Base-by-base conservation (phyloP, 1,140 invertebrate genomes). In the Ephestia elutella region DNA sequence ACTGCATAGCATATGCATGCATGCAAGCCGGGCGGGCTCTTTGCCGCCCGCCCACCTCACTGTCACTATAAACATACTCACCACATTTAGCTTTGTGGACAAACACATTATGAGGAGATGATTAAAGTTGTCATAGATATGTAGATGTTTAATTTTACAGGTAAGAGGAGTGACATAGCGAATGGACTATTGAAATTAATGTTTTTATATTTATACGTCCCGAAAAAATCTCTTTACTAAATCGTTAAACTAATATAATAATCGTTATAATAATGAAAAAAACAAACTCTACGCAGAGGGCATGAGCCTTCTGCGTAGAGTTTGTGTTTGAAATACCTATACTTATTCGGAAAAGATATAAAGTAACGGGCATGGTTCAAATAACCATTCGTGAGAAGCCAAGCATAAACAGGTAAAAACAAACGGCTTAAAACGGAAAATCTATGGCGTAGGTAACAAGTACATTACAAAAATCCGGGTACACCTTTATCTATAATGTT, bases 21-120 rank as follows among this genome's bases (percentile, higher is more conserved):
- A 44, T 80, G 76, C 78, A 72, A 66, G 72, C 71, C 69, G n/a
- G n/a, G n/a, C n/a, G n/a, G n/a, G n/a, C 38, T 13, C 38, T 9
- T 35, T 13, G 1, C 38, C 38, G 38, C 38, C 38, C n/a, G 2
- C 38, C 38, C 30, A 32, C 11, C 38, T 44, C 13, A 44, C 13
- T 44, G 38, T 44, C 38, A 44, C 38, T 44, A 44, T 44, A 44
- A 44, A 44, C 38, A 44, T 44, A 13, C 38, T 44, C 38, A 44
- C 38, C 38, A 13, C 15, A 44, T 44, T 44, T 15, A 15, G 38
- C 38, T 44, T 44, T 44, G 32, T 38, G 32, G 38, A 44, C 38
- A 44, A 44, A 44, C 38, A 44, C 7, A 44, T 44, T 15, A 44
- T 44, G 38, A 3, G 38, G 38, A 38, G 32, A 38, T 44, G 38